Percentiles rank a stretch among this genome's conserved stretches.
These are phyloP conservation scores for Cnemophilus loriae DNA, from an alignment of 2,113 vertebrate genomes.

Conservation along the genomic window DNA sequence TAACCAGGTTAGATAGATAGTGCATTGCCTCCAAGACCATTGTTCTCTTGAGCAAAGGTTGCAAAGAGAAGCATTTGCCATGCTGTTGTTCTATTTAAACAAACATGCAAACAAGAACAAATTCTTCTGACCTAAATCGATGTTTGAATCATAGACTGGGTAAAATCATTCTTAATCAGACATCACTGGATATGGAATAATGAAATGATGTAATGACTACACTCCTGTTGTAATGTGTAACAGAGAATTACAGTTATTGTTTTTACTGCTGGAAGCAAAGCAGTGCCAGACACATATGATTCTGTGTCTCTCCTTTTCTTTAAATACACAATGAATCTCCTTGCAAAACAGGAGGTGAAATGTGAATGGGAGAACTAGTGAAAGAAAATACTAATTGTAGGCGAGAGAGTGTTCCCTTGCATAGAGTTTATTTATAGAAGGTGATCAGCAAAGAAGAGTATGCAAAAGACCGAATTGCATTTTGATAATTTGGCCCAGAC, in stretches of 20 bases:
- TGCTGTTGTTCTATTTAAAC: neutral
- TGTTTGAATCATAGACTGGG: neutral
- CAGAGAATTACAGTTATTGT: neutral
- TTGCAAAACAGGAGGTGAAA: neutral
- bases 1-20: neutral
- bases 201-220: neutral
- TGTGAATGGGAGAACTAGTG: neutral
- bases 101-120: neutral
- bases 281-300: neutral
- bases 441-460: neutral
- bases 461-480: neutral
- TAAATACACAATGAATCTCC: neutral
- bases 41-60: neutral
- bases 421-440: neutral
- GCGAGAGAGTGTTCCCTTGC: neutral
- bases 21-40: neutral
- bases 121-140: neutral
- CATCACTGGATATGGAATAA: neutral
- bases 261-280: neutral
- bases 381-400: neutral
- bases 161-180: neutral
- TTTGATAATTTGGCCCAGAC: neutral
- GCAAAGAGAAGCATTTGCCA: neutral
- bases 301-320: neutral
- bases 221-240: neutral